Percentiles rank a stretch among this genome's conserved stretches.
Conservation (phyloP, 2,888 invertebrate genomes). For the Oxystoma pomonae region DNA sequence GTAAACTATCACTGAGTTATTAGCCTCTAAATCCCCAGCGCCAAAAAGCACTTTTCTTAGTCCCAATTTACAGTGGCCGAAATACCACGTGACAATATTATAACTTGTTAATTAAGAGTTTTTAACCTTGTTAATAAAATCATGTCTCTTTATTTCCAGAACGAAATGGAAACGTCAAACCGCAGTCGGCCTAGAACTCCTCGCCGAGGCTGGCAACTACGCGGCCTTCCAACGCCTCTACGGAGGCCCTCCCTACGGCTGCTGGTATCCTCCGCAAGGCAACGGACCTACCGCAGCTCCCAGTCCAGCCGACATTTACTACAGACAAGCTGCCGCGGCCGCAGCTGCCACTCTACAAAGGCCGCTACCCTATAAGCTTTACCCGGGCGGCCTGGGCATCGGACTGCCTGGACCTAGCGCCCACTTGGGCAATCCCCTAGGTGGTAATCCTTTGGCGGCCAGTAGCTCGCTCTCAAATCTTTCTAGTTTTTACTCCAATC, state of each 20-base stretch:
- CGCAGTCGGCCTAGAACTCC: slow-evolving; percentile 91
- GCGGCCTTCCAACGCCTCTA: slow-evolving; percentile 97
- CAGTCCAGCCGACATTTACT: slow-evolving; percentile 74
- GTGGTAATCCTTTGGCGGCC: slow-evolving; percentile 57
- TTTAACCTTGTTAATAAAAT: too few relatives aligned
- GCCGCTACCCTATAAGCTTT: slow-evolving; percentile 75
- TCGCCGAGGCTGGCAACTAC: slow-evolving; percentile 96
- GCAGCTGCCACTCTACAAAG: slow-evolving; percentile 76
- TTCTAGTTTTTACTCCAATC: slow-evolving; percentile 56
- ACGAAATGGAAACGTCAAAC: slow-evolving; percentile 99
- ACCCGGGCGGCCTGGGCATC: slow-evolving; percentile 57
- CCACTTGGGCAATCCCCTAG: slow-evolving; percentile 45
- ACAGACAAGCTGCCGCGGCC: slow-evolving; percentile 74
- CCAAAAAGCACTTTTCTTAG: too few relatives aligned
- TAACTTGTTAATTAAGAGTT: too few relatives aligned
- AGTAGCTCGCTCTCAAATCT: slow-evolving; percentile 60
- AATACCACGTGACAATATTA: too few relatives aligned
- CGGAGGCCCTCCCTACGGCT: slow-evolving; percentile 69
- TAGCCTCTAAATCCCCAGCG: too few relatives aligned
- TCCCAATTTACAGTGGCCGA: too few relatives aligned
- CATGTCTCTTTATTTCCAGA: slow-evolving; percentile 54
- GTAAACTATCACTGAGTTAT: too few relatives aligned
- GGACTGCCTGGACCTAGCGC: slow-evolving; percentile 67
- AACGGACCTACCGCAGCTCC: slow-evolving; percentile 55
- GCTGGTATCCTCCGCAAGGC: slow-evolving; percentile 58